A percentile compares a stretch with the other conserved stretches of the same genome.
Conservation (phyloP, 2,113 vertebrate species). For the Orthonyx spaldingii region DNA sequence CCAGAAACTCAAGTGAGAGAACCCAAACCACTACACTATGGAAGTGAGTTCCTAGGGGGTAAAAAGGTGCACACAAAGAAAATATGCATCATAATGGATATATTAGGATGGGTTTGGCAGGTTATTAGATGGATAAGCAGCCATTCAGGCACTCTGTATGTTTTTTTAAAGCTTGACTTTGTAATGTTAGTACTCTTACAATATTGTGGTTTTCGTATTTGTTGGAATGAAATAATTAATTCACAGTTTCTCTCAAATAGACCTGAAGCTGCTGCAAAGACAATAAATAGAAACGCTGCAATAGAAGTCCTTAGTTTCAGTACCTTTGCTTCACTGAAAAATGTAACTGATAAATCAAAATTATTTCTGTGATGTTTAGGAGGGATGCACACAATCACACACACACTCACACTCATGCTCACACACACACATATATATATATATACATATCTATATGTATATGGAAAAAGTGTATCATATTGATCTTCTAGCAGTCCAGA, state of each 20-base stretch:
- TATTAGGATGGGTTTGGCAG: not conserved
- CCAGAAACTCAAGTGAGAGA: too few relatives aligned
- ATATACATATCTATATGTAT: too few relatives aligned
- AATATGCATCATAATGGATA: not conserved
- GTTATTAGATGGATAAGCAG: not conserved
- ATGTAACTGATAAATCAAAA: not conserved
- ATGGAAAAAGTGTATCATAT: not conserved
- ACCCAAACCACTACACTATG: too few relatives aligned
- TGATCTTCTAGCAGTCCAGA: not conserved
- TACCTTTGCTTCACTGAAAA: not conserved
- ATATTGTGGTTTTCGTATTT: not conserved
- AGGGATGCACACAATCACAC: accelerated
- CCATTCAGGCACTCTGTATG: accelerated
- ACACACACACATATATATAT: not conserved
- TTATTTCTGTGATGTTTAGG: not conserved
- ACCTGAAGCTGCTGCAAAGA: not conserved
- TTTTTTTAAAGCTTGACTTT: not conserved
- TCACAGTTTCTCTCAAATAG: not conserved
- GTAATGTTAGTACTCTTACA: not conserved
- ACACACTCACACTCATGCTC: too few relatives aligned
- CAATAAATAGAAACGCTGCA: not conserved
- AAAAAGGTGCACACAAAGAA: not conserved
- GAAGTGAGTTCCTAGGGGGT: not conserved
- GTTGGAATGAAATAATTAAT: not conserved
- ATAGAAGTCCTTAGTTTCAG: not conserved